A percentile compares a stretch with the other conserved stretches of the same genome.
phyloP scores from a whole-genome alignment of 2,113 vertebrate genomes.

The Dinomys branickii region DNA sequence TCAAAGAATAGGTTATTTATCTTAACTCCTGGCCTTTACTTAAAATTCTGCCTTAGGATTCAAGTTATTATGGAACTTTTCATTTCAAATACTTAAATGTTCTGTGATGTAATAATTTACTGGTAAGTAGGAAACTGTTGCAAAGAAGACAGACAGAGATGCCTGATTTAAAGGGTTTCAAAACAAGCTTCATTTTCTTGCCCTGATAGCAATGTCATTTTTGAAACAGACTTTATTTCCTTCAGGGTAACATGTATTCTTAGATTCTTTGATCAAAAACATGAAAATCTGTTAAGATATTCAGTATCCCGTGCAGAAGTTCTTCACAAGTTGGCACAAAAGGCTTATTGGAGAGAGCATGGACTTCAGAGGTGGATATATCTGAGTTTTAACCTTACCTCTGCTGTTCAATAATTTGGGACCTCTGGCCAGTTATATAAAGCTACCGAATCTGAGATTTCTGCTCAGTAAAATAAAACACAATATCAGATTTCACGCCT shows the following conservation, averaged over 20 bases:
- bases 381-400: constrained; percentile 19
- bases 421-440: background rate
- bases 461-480: background rate
- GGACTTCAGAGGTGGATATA: constrained; percentile 12
- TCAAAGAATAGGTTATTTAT: background rate
- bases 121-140: background rate
- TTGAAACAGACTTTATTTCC: background rate
- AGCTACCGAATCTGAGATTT: background rate
- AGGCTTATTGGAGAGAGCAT: background rate
- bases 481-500: background rate
- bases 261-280: constrained; percentile 44
- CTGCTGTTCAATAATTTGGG: background rate
- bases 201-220: background rate
- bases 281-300: background rate
- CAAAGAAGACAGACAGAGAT: background rate
- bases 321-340: background rate
- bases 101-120: background rate
- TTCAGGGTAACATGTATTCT: constrained; percentile 13
- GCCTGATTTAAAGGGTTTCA: background rate
- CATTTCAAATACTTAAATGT: background rate
- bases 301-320: background rate
- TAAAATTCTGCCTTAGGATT: background rate
- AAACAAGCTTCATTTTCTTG: background rate
- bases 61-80: background rate
- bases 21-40: background rate